Evolutionary conservation across 1,140 invertebrate genomes (phyloP).

Genomic region (Matsumurasca onukii): DNA sequence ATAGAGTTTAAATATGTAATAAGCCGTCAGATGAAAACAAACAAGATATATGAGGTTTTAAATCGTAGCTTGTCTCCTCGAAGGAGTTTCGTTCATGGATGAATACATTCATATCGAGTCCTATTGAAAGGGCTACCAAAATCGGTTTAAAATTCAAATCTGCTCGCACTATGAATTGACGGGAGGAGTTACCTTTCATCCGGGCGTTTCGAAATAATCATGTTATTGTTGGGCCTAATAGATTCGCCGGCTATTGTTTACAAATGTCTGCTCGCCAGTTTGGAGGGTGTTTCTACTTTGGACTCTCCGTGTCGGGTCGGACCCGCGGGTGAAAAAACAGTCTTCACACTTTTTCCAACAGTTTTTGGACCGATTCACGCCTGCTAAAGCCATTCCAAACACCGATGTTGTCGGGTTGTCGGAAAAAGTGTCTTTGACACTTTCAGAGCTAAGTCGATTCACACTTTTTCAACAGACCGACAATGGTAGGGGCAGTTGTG

Average conservation of each 20-base stretch:
- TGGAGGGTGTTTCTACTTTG: too few relatives aligned
- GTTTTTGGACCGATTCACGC: neutral
- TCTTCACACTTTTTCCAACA: neutral
- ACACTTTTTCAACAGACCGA: neutral
- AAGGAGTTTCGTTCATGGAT: neutral
- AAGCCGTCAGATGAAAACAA: too few relatives aligned
- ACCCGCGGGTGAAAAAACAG: neutral
- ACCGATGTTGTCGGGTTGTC: constrained; percentile 10
- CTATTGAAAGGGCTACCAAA: neutral
- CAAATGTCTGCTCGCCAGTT: neutral
- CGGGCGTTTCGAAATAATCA: neutral
- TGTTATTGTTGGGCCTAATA: constrained; percentile 9
- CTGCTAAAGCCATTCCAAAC: neutral
- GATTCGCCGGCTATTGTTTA: constrained; percentile 16
- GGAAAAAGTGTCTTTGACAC: constrained; percentile 3
- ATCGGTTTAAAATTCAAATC: constrained; percentile 13
- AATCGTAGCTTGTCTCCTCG: too few relatives aligned
- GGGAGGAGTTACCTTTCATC: neutral
- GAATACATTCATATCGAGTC: constrained; percentile 12
- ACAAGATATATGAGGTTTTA: constrained; percentile 2
- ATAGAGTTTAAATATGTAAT: too few relatives aligned
- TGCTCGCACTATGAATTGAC: neutral
- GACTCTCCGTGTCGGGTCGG: too few relatives aligned
- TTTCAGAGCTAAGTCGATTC: constrained; percentile 1
- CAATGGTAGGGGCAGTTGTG: too few relatives aligned